Evolutionary conservation across 2,888 invertebrate genomes (phyloP).

Genomic region (Apantesis nais): DNA sequence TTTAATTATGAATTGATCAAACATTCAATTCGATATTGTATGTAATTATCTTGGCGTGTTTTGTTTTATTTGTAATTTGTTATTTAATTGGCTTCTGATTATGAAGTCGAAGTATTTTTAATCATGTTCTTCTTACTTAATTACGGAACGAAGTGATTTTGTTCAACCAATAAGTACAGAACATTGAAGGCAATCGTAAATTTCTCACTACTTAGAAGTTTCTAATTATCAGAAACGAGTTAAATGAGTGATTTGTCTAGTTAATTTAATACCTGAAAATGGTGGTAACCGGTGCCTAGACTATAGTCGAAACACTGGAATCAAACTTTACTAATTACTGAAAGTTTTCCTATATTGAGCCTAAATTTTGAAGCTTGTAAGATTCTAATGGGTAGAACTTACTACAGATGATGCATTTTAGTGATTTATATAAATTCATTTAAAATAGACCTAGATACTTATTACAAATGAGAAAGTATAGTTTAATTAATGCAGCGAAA

Average conservation of each 20-base stretch:
- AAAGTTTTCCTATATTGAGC: too few relatives aligned
- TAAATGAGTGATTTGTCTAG: not conserved
- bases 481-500: too few relatives aligned
- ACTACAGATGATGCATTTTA: too few relatives aligned
- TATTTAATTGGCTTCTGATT: conserved; percentile 79
- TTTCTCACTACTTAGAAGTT: not conserved
- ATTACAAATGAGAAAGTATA: too few relatives aligned
- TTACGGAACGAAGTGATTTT: not conserved
- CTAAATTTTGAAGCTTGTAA: too few relatives aligned
- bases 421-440: too few relatives aligned
- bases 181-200: not conserved
- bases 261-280: not conserved
- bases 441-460: too few relatives aligned
- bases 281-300: not conserved
- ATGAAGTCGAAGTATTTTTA: conserved; percentile 59
- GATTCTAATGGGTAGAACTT: too few relatives aligned
- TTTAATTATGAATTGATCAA: conserved; percentile 81
- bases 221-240: not conserved
- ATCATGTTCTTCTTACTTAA: conserved; percentile 51
- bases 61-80: conserved; percentile 77
- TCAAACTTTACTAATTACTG: not conserved
- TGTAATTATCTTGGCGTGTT: conserved; percentile 75
- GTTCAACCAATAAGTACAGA: not conserved
- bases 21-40: conserved; percentile 80
- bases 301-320: not conserved